Base-by-base conservation (phyloP, 2,888 invertebrate species). In the Heliconius hortense region DNA sequence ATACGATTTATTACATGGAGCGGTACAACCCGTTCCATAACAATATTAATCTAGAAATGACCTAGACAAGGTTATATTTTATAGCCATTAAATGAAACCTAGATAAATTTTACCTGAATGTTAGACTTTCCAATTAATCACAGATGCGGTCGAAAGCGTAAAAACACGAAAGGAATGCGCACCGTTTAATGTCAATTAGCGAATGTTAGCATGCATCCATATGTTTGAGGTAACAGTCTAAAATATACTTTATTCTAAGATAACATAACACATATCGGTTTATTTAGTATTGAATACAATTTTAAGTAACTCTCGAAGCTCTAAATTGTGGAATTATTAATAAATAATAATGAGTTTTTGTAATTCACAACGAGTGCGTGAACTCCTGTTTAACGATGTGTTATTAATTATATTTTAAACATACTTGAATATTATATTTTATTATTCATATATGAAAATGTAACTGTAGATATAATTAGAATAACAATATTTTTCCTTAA, bases 181-280 rank as follows among this genome's bases (percentile, higher is more conserved):
- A 83, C 81, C 86, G 84, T 89, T 91, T 90, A 89, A 88, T 87
- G 90, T 91, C 91, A 91, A 92, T 92, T 92, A 92, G 88, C 75
- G 60, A 73, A 72, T 73, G 74, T 68, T 75, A 72, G 74, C 75
- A 77, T 75, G 68, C 70, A 78, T 77, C 72, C 75, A 71, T 75
- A 78, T 78, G 69, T 68, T 31, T 66, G 35, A 48, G 21, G 48
- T 10, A 26, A 26, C n/a, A 56, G 11, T 21, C 59, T 48, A 59
- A 76, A 73, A 60, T 68, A 13, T 24, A 26, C 31, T 77, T 62
- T 75, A 73, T 53, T 2, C 4, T n/a, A 1, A 7, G 2, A 3
- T 5, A 24, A 75, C 75, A 73, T 62, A 24, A 67, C 5, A 21
- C 28, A 74, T 24, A 60, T 60, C 26, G 18, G 31, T 48, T 62